These are phyloP conservation scores for Scatophagus argus DNA, from an alignment of 2,113 vertebrate species.

Conservation along the genomic window DNA sequence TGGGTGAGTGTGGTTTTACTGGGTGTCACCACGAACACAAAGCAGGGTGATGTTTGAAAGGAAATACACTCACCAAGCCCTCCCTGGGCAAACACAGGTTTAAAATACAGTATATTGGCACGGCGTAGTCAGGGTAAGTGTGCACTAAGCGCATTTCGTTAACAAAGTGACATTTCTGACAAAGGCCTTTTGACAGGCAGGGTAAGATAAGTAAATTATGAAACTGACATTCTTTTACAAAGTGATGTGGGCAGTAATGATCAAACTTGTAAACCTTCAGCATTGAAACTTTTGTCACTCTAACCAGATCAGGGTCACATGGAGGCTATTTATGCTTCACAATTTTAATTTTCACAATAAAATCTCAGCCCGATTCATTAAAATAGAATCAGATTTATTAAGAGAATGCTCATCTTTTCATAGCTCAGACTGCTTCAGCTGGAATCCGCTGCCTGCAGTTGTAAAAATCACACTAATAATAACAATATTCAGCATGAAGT, in stretches of 20 bases:
- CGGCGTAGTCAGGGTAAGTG: conserved; percentile 13
- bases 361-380: background rate
- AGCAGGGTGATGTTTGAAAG: background rate
- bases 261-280: background rate
- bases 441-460: background rate
- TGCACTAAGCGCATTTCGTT: background rate
- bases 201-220: conserved; percentile 2
- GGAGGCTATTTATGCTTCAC: background rate
- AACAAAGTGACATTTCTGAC: conserved; percentile 11
- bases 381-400: background rate
- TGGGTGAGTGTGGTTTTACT: conserved; percentile 20
- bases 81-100: conserved; percentile 42
- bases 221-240: background rate
- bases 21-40: conserved; percentile 25
- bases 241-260: background rate
- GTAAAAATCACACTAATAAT: background rate
- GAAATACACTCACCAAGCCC: conserved; percentile 26
- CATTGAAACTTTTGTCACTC: background rate
- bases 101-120: background rate
- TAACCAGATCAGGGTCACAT: background rate
- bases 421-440: background rate
- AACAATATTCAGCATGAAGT: background rate
- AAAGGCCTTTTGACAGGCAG: background rate
- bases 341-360: background rate
- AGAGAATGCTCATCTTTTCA: too few relatives aligned